These are phyloP conservation scores for Acanthosepion lycidas DNA, from an alignment of 2,888 invertebrate species.

Conservation along the genomic window DNA sequence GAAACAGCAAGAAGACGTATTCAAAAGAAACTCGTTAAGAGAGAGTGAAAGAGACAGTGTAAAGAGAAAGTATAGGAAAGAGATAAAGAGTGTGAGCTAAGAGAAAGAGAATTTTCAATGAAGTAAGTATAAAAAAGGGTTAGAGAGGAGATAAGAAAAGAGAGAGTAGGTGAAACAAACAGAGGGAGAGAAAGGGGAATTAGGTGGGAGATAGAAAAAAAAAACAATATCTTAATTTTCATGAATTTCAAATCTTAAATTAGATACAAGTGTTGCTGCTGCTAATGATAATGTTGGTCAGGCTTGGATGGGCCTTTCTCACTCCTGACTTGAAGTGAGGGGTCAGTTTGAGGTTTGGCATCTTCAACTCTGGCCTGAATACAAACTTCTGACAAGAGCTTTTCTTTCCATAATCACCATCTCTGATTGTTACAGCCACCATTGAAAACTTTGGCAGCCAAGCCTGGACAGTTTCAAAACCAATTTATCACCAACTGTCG, in stretches of 20 bases:
- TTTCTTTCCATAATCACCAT: not conserved
- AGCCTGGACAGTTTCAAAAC: slow-evolving; percentile 21
- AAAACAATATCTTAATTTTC: not conserved
- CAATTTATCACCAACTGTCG: slow-evolving; percentile 22
- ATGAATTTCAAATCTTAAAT: not conserved
- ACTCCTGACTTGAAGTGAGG: not conserved
- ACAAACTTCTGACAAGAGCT: slow-evolving; percentile 22
- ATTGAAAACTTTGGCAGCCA: not conserved
- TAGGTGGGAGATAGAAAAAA: not conserved
- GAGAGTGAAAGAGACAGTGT: not conserved
- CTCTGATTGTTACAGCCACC: not conserved
- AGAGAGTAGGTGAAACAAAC: not conserved
- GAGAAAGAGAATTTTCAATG: not conserved
- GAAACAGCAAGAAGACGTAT: too few relatives aligned
- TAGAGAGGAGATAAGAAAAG: not conserved
- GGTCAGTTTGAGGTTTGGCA: slow-evolving; percentile 20
- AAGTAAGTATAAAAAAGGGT: not conserved
- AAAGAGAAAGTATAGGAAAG: too few relatives aligned
- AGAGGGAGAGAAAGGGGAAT: not conserved
- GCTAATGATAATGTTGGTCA: not conserved
- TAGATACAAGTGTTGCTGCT: not conserved
- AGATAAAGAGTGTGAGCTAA: not conserved
- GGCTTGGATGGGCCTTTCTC: not conserved
- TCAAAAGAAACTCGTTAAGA: too few relatives aligned
- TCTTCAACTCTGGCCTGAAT: not conserved